Evolutionary conservation across 2,888 invertebrate species (phyloP).

Genomic region (Habrosyne pyritoides): DNA sequence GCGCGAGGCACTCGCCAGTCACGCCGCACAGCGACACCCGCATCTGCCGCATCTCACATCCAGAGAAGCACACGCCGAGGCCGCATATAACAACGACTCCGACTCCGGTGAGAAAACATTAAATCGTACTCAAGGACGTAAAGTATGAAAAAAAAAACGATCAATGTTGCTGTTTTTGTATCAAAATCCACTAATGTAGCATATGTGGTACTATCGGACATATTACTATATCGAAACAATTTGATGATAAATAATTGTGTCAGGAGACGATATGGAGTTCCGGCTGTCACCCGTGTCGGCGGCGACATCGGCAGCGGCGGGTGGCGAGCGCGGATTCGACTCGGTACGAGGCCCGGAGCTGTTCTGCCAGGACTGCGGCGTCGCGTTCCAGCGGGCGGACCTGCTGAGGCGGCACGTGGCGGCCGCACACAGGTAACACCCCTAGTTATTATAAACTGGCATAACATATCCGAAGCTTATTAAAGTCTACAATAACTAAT

Average conservation of each 20-base stretch:
- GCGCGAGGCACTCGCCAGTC: constrained; percentile 70
- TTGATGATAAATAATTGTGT: background rate
- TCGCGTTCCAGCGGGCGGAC: constrained; percentile 91
- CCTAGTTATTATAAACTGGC: background rate
- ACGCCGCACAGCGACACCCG: constrained; percentile 66
- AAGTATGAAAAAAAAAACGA: no score
- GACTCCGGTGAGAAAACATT: constrained; percentile 36
- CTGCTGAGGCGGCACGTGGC: constrained; percentile 88
- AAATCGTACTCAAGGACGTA: background rate
- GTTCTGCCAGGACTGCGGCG: constrained; percentile 90
- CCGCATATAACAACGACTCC: constrained; percentile 60
- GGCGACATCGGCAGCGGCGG: constrained; percentile 26
- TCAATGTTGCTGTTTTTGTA: no score
- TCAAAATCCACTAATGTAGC: no score
- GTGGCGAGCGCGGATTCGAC: constrained; percentile 45
- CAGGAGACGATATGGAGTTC: constrained; percentile 71
- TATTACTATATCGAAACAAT: no score
- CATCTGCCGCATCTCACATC: constrained; percentile 55
- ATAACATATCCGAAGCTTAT: no score
- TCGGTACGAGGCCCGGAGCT: constrained; percentile 71
- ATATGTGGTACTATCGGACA: no score
- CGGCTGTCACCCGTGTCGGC: constrained; percentile 59
- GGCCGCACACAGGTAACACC: constrained; percentile 72
- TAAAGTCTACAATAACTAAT: no score
- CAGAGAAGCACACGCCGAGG: constrained; percentile 28